A percentile compares a stretch with the other conserved stretches of the same genome.
Evolutionary conservation across 2,888 invertebrate species (phyloP).

Genomic region (Calameuta pallipes): DNA sequence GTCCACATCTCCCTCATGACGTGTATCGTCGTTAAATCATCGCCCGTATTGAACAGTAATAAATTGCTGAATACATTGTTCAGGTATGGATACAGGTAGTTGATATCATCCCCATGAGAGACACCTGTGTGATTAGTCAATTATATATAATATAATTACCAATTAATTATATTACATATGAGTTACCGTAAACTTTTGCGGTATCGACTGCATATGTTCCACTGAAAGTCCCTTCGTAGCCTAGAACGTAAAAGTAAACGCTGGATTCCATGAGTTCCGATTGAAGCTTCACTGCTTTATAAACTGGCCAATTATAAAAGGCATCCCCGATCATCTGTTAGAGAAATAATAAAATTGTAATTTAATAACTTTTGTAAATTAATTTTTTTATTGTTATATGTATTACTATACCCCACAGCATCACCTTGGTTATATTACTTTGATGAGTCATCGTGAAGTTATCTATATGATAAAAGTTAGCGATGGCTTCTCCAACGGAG

Average conservation of each 20-base stretch:
- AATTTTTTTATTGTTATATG: background rate
- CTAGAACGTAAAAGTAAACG: conserved; percentile 47
- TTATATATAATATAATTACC: background rate
- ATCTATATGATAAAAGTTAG: conserved; percentile 34
- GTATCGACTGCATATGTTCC: conserved; percentile 24
- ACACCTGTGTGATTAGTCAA: conserved; percentile 35
- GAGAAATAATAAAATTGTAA: conserved; percentile 4
- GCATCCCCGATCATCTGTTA: conserved; percentile 38
- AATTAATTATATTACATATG: background rate
- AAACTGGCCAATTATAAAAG: conserved; percentile 35
- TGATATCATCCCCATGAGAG: conserved; percentile 50
- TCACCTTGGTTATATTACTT: conserved; percentile 36
- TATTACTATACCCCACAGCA: background rate
- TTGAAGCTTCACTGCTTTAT: conserved; percentile 32
- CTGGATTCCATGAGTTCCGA: conserved; percentile 41
- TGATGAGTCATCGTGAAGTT: conserved; percentile 23
- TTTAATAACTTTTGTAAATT: background rate
- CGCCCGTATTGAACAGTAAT: conserved; percentile 39
- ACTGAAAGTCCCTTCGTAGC: conserved; percentile 50
- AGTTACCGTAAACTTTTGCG: conserved; percentile 40
- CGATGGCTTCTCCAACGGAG: background rate
- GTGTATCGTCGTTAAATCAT: conserved; percentile 49
- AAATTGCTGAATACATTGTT: conserved; percentile 31
- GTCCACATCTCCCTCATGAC: conserved; percentile 54
- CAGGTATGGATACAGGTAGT: conserved; percentile 50